Evolutionary conservation across 1,140 invertebrate genomes (phyloP), one percentile per base, ranked within the genome.

Genomic region (Scaptodrosophila lebanonensis): DNA sequence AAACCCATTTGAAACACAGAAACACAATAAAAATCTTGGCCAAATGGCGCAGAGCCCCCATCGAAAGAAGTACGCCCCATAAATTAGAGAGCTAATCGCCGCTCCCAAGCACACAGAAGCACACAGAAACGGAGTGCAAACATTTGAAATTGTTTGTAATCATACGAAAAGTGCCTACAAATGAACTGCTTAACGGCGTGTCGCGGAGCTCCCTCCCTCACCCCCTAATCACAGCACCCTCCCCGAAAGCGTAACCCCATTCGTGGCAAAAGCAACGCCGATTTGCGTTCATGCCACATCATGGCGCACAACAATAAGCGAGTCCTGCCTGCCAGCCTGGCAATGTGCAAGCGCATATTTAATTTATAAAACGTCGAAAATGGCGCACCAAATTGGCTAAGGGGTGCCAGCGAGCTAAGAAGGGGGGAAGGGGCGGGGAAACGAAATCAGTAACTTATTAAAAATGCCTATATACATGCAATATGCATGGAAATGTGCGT

Each of bases 131-230:
- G n/a, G 36, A 48, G n/a, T n/a, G n/a, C n/a, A 54, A 43, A 39
- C 64, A 53, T 48, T 51, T 49, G 44, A 61, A 79, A 82, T 73
- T 52, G 58, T 60, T 65, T 68, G 73, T 62, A 69, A 73, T 82
- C 65, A 61, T 58, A 79, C 73, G 69, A 82, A 79, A 79, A 73
- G 66, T 69, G 73, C 73, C 69, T 79, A 79, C 73, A 79, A 79
- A 79, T 79, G 73, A 79, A 82, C 73, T 79, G 73, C 69, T 79
- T 79, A 79, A 79, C 73, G 69, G 73, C 38, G 75, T 79, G 73
- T 82, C 75, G 68, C 73, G 27, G 0, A 18, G 13, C 35, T 48
- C 32, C 6, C 18, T 42, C 35, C 35, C 17, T 20, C 16, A 36
- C 29, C 50, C 48, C 33, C 35, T 45, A 12, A 43, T 27, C 45